Evolutionary conservation across 2,113 vertebrate genomes (phyloP), one percentile per base, ranked within the genome.

Genomic region (Mobula birostris): DNA sequence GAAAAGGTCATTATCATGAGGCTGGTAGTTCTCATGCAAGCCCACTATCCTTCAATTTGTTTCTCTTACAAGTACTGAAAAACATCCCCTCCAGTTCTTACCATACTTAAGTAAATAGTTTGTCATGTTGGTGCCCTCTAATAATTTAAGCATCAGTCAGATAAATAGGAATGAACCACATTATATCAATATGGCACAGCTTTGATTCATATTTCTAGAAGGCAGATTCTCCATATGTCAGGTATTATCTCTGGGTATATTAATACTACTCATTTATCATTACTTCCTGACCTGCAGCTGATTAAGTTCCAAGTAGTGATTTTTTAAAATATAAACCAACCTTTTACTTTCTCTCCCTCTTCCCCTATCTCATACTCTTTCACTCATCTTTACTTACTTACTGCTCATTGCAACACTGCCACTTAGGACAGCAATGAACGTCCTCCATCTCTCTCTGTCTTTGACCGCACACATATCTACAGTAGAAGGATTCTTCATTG

Each of bases 261-360:
- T 83, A 83, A 83, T 83, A 21, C 80, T 48, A 83, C 40, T 83
- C 80, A 83, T 83, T 83, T 48, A 83, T 56, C 80, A 83, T 56
- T 83, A 21, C 40, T 9, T 83, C 80, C 8, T 83, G 40, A 48
- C 48, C 48, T 48, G 3, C 48, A 48, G 48, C 48, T 48, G 48
- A 48, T 48, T 48, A 48, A 48, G 48, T 4, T 48, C 48, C 48
- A 48, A 48, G 48, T 4, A 48, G 48, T 48, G 48, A 48, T 48
- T 48, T 48, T 48, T 48, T 2, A 48, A 48, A 48, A 48, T 48
- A 48, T 48, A 48, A 48, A 48, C 48, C 48, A 48, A 4, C 48
- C 3, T 4, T 48, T 48, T 48, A 48, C 48, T 1, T 17, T 17
- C 68, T 70, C 68, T 15, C 68, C 68, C 68, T 70, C 68, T 70